Evolutionary conservation across 2,888 invertebrate species (phyloP), one percentile per base, ranked within the genome.

Genomic region (Heteromurus nitidus): DNA sequence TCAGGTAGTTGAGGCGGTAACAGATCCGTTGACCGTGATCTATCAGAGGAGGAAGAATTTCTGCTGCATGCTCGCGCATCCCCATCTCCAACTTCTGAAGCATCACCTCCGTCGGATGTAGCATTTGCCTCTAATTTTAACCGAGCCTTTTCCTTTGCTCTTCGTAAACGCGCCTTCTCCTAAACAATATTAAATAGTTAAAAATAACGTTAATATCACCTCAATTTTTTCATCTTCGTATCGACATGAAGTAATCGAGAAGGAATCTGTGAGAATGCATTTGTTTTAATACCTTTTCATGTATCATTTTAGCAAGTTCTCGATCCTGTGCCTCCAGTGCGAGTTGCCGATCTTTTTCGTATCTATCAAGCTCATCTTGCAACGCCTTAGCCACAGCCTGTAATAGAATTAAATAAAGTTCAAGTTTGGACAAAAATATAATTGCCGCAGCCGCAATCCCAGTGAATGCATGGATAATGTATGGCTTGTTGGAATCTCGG

Each of bases 241-340:
- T 36, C 5, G 36, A 9, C n/a, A 13, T 47, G 7, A 47, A 11
- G 47, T 47, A 16, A n/a, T 36, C 36, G n/a, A n/a, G n/a, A n/a
- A 36, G 36, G 13, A 36, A 9, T 36, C 36, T 13, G 13, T 9
- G 36, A 47, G 3, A 47, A n/a, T 5, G 47, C 47, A 16, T 3
- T 16, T n/a, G n/a, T 47, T 16, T 3, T n/a, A 47, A n/a, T 47
- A 88, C 88, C 87, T 92, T 90, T 88, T 94, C 94, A 88, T 95
- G 94, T 60, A 95, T 89, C 90, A 94, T 91, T 88, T 93, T 92
- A 1, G 95, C 95, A 67, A 95, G 89, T 89, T 95, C 95, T 82
- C 94, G 93, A 88, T 95, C 95, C 89, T 95, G 94, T 0, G 94
- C 94, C 89, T 95, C 94, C 87, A 94, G 93, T 1, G 94, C 94